Evolutionary conservation across 2,797 vertebrate genomes (phyloP).

Genomic region (Chromobotia macracanthus): DNA sequence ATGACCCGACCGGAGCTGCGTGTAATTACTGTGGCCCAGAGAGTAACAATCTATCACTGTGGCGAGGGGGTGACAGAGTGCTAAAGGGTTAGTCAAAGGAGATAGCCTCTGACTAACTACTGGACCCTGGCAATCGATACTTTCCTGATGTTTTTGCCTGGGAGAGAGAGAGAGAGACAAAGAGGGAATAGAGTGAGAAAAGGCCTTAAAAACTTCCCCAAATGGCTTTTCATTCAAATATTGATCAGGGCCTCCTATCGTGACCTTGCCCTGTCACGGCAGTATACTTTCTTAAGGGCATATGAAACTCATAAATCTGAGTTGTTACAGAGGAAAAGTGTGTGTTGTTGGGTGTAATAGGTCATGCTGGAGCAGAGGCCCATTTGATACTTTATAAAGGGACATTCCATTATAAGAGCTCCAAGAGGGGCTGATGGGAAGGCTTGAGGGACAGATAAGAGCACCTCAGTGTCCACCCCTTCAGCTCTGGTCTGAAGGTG

Average conservation of each 20-base stretch:
- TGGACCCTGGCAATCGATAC: constrained; percentile 93
- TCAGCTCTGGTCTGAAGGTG: neutral
- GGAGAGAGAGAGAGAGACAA: constrained; percentile 73
- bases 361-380: constrained; percentile 66
- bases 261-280: constrained; percentile 88
- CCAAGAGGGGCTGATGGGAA: constrained; percentile 10
- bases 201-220: constrained; percentile 88
- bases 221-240: constrained; percentile 93
- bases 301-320: constrained; percentile 89
- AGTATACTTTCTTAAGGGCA: constrained; percentile 87
- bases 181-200: constrained; percentile 48
- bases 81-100: constrained; percentile 98
- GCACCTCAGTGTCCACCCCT: neutral
- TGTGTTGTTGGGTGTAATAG: constrained; percentile 63
- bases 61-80: constrained; percentile 84
- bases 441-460: constrained; percentile 19
- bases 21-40: constrained; percentile 98
- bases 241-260: constrained; percentile 85
- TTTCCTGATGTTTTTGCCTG: constrained; percentile 88
- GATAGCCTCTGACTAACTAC: constrained; percentile 99
- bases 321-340: constrained; percentile 67
- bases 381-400: constrained; percentile 65
- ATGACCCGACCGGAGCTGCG: constrained; percentile 91
- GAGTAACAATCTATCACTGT: constrained; percentile 96
- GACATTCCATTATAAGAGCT: constrained; percentile 62